A percentile compares a stretch with the other conserved stretches of the same genome.
Conservation (phyloP, 2,113 vertebrate genomes). For the Plecotus auritus region DNA sequence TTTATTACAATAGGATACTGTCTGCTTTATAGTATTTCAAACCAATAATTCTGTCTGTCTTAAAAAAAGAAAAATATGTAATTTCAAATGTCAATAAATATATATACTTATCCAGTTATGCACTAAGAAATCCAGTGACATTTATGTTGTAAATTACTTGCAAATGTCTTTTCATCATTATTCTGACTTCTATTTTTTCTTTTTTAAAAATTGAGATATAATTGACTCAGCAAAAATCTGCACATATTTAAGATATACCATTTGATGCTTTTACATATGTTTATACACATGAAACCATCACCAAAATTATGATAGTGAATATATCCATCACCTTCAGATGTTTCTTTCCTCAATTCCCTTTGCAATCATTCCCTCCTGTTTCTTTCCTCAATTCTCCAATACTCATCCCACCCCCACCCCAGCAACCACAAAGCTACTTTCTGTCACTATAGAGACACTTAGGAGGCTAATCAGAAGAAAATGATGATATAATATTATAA, state of each 20-base stretch:
- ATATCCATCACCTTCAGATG: not conserved
- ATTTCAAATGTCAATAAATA: not conserved
- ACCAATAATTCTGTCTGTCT: not conserved
- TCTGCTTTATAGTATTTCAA: not conserved
- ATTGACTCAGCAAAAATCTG: not conserved
- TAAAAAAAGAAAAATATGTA: not conserved
- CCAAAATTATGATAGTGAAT: not conserved
- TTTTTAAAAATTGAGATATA: not conserved
- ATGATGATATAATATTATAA: not conserved
- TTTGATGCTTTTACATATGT: not conserved
- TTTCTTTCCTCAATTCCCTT: not conserved
- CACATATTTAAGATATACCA: not conserved
- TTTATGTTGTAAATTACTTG: slow-evolving; percentile 1
- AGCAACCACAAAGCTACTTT: not conserved
- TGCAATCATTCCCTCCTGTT: not conserved
- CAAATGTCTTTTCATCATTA: not conserved
- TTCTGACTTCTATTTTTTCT: not conserved
- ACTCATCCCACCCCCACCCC: accelerated
- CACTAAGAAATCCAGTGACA: not conserved
- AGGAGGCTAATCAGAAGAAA: no score
- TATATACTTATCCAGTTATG: not conserved
- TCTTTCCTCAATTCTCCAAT: not conserved
- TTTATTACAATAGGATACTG: not conserved
- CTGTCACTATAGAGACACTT: not conserved
- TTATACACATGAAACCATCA: not conserved